A percentile compares a stretch with the other conserved stretches of the same genome.
phyloP scores from a whole-genome alignment of 2,888 invertebrate genomes.

The Synanthedon andrenaeformis region DNA sequence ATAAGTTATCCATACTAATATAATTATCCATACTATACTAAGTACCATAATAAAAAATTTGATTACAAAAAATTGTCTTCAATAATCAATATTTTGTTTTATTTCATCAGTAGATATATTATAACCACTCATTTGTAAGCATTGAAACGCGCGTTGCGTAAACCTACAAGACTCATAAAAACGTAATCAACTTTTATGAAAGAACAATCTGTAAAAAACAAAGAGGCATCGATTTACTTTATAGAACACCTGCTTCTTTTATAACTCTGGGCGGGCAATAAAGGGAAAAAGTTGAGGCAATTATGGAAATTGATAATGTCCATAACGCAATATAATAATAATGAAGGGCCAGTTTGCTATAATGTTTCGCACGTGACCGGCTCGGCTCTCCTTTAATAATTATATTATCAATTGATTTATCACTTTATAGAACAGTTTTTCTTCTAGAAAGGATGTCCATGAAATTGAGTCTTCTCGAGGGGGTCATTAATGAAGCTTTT shows the following conservation, averaged over 20 bases:
- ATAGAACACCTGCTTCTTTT: conserved; percentile 8
- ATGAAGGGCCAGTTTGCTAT: conserved; percentile 9
- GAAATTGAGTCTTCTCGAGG: too few relatives aligned
- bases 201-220: conserved; percentile 4
- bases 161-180: not conserved
- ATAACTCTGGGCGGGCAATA: conserved; percentile 7
- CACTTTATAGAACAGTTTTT: not conserved
- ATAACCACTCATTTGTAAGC: too few relatives aligned
- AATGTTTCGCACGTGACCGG: conserved; percentile 18
- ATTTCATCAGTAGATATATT: too few relatives aligned
- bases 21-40: too few relatives aligned
- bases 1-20: too few relatives aligned
- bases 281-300: conserved; percentile 11
- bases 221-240: conserved; percentile 4
- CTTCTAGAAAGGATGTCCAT: too few relatives aligned
- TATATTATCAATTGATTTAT: conserved; percentile 10
- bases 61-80: too few relatives aligned
- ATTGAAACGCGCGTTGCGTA: too few relatives aligned
- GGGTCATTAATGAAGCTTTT: too few relatives aligned
- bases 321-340: conserved; percentile 9
- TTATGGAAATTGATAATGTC: conserved; percentile 14
- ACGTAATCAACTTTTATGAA: not conserved
- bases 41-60: too few relatives aligned
- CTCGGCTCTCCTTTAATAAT: conserved; percentile 7
- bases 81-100: too few relatives aligned